phyloP scores from a whole-genome alignment of 2,797 vertebrate species.

The Chanos chanos region DNA sequence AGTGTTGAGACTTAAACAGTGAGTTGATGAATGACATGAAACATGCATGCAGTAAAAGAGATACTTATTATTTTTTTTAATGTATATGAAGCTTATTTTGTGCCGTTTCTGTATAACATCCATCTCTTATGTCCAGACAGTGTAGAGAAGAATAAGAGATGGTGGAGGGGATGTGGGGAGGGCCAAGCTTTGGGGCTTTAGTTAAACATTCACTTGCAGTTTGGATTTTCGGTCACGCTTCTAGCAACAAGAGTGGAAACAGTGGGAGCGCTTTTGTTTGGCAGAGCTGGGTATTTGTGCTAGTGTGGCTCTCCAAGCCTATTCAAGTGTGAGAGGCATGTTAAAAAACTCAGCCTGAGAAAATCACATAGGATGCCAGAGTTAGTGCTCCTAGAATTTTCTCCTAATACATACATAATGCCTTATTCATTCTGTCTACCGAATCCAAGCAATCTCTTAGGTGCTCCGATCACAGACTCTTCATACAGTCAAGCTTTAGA shows the following conservation, averaged over 20 bases:
- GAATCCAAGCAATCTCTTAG: no score
- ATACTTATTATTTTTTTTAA: conserved; percentile 34
- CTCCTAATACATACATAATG: not conserved
- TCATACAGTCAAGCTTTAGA: no score
- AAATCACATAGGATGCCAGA: conserved; percentile 11
- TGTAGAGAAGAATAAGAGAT: conserved; percentile 56
- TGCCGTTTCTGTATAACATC: conserved; percentile 42
- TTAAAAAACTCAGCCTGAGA: conserved; percentile 2
- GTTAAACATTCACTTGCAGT: conserved; percentile 51
- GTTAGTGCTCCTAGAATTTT: conserved; percentile 8
- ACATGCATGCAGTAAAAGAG: not conserved
- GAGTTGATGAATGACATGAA: not conserved
- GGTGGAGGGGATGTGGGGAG: conserved; percentile 55
- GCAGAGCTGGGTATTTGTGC: conserved; percentile 25
- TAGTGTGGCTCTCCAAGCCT: conserved; percentile 32
- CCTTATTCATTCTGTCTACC: conserved; percentile 12
- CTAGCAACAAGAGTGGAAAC: conserved; percentile 34
- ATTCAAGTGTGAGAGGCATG: conserved; percentile 16
- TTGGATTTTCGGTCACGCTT: conserved; percentile 43
- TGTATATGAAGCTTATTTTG: conserved; percentile 59
- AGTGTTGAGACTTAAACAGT: no score
- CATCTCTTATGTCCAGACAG: conserved; percentile 55
- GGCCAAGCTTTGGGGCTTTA: conserved; percentile 48
- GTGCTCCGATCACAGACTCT: no score
- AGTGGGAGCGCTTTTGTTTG: conserved; percentile 32